A percentile compares a stretch with the other conserved stretches of the same genome.
phyloP scores from a whole-genome alignment of 2,888 invertebrate genomes.

The Tetragonisca angustula region DNA sequence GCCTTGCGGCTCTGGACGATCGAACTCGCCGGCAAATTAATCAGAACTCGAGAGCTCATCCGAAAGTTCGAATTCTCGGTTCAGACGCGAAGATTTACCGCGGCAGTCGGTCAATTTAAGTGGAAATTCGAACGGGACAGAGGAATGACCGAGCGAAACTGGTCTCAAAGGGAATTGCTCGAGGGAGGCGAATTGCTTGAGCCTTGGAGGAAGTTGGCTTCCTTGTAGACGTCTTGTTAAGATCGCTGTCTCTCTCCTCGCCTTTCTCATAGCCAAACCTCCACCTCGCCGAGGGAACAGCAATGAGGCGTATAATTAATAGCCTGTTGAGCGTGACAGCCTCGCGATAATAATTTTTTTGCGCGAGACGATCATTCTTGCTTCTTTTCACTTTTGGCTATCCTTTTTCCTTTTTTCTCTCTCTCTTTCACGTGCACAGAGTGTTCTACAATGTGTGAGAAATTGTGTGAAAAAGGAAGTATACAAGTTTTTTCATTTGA shows the following conservation, averaged over 20 bases:
- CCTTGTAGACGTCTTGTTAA: slow-evolving; percentile 47
- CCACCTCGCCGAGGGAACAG: neutral
- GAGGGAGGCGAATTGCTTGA: slow-evolving; percentile 19
- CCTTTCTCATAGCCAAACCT: slow-evolving; percentile 21
- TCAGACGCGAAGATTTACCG: slow-evolving; percentile 14
- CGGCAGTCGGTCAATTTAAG: slow-evolving; percentile 40
- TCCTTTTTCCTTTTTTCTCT: no score
- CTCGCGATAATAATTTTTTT: slow-evolving; percentile 55
- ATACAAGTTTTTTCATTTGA: no score
- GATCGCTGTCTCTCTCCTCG: slow-evolving; percentile 41
- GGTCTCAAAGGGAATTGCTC: slow-evolving; percentile 44
- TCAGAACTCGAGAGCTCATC: slow-evolving; percentile 2
- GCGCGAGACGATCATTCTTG: slow-evolving; percentile 24
- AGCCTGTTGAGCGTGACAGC: slow-evolving; percentile 48
- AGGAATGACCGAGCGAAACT: slow-evolving; percentile 26
- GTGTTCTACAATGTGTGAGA: no score
- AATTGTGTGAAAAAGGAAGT: no score
- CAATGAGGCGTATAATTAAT: slow-evolving; percentile 61
- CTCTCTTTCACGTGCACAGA: no score
- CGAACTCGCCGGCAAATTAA: neutral
- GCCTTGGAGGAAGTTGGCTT: slow-evolving; percentile 11
- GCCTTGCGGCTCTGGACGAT: no score
- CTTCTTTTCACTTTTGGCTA: neutral
- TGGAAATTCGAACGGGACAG: slow-evolving; percentile 50
- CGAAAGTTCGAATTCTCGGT: neutral